A percentile compares a stretch with the other conserved stretches of the same genome.
Evolutionary conservation across 2,888 invertebrate genomes (phyloP).

Genomic region (Agrochola litura): DNA sequence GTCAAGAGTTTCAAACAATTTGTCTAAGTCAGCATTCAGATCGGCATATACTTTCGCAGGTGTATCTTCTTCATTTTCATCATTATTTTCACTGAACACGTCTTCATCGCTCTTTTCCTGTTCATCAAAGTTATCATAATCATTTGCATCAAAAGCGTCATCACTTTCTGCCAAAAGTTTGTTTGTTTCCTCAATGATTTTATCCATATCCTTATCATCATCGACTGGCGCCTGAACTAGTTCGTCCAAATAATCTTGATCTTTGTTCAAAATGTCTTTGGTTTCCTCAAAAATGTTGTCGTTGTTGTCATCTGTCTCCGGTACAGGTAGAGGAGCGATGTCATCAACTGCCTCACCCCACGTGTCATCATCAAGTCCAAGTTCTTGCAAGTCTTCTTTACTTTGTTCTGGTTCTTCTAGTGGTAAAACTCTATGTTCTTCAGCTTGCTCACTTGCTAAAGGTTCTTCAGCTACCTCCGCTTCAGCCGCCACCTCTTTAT

Average conservation of each 20-base stretch:
- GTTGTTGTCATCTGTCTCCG: slow-evolving; percentile 23
- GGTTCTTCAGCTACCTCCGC: slow-evolving; percentile 4
- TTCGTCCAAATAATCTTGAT: slow-evolving; percentile 40
- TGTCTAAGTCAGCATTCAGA: slow-evolving; percentile 77
- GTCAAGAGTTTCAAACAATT: slow-evolving; percentile 75
- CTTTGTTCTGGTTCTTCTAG: slow-evolving; percentile 41
- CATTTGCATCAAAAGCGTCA: slow-evolving; percentile 61
- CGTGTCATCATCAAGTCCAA: slow-evolving; percentile 35
- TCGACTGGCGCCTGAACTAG: neutral
- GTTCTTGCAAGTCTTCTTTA: slow-evolving; percentile 41
- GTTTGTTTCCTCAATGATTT: slow-evolving; percentile 60
- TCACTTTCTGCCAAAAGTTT: slow-evolving; percentile 69
- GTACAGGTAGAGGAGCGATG: slow-evolving; percentile 43
- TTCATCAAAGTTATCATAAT: slow-evolving; percentile 55
- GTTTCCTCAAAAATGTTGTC: slow-evolving; percentile 36
- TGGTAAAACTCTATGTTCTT: slow-evolving; percentile 37
- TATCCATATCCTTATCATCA: slow-evolving; percentile 49
- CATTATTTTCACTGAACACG: slow-evolving; percentile 35
- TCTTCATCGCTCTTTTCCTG: slow-evolving; percentile 49
- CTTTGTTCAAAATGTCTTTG: slow-evolving; percentile 40
- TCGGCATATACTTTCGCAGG: slow-evolving; percentile 75
- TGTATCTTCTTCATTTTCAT: slow-evolving; percentile 70
- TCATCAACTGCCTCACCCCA: slow-evolving; percentile 58
- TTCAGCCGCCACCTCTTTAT: slow-evolving; percentile 3
- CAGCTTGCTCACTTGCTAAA: slow-evolving; percentile 10